phyloP scores from a whole-genome alignment of 1,140 invertebrate species.

The Drosophila seguyi region DNA sequence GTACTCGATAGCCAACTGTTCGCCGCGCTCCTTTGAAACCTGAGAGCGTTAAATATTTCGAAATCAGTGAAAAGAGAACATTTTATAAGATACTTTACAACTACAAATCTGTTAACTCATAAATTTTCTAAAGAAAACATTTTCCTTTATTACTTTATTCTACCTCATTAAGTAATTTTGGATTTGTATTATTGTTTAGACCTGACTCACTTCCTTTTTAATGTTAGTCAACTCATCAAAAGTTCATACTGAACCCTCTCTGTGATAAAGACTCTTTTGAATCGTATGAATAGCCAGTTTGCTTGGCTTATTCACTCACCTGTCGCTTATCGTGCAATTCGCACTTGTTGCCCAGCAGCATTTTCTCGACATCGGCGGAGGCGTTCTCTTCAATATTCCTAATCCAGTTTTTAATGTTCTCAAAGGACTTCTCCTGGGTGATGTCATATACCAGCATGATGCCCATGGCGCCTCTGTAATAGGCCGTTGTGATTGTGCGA shows the following conservation, averaged over 20 bases:
- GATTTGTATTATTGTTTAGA: background rate
- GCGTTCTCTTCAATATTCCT: slow-evolving; percentile 99
- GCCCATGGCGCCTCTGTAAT: slow-evolving; percentile 99
- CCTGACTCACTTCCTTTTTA: background rate
- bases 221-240: background rate
- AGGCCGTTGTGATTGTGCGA: slow-evolving; percentile 98
- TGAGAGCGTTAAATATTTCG: slow-evolving; percentile 50
- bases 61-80: too few species aligned
- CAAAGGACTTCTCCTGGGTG: slow-evolving; percentile 99
- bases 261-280: slow-evolving; percentile 13
- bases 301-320: slow-evolving; percentile 85
- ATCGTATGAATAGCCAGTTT: slow-evolving; percentile 2
- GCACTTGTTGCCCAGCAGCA: slow-evolving; percentile 98
- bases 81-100: too few species aligned
- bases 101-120: background rate
- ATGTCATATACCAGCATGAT: slow-evolving; percentile 99
- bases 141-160: background rate
- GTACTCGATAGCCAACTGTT: slow-evolving; percentile 94
- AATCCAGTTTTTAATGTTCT: slow-evolving; percentile 99
- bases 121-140: background rate
- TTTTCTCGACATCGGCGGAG: slow-evolving; percentile 97
- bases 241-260: background rate
- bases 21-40: slow-evolving; percentile 89
- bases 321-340: slow-evolving; percentile 95
- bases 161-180: background rate